A percentile compares a stretch with the other conserved stretches of the same genome.
Evolutionary conservation across 2,797 vertebrate species (phyloP).

Genomic region (Pyrocephalus nanus): DNA sequence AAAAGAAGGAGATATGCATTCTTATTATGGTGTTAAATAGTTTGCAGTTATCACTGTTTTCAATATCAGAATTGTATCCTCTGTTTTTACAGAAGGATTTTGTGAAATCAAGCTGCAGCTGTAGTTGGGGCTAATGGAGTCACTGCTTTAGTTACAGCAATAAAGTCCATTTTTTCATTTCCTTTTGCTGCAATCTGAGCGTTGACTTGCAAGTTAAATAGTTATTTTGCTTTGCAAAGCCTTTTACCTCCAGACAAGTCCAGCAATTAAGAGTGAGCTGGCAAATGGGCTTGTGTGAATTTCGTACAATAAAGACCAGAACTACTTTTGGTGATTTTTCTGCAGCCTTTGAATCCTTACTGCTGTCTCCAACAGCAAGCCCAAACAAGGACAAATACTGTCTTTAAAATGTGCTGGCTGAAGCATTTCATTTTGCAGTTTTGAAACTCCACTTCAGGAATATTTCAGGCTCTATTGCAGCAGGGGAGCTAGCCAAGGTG

Average conservation of each 20-base stretch:
- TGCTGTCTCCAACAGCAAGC: conserved; percentile 2
- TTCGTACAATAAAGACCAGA: neutral
- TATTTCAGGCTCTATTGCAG: conserved; percentile 34
- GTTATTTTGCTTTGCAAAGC: conserved; percentile 49
- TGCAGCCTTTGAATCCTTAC: neutral
- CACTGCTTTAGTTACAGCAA: conserved; percentile 8
- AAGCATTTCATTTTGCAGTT: conserved; percentile 22
- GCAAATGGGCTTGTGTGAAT: conserved; percentile 15
- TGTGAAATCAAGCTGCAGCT: neutral
- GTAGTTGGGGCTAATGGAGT: neutral
- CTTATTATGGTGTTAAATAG: neutral
- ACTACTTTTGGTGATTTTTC: conserved; percentile 1
- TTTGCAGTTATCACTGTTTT: neutral
- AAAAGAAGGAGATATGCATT: neutral
- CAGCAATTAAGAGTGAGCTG: conserved; percentile 48
- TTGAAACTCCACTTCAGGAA: conserved; percentile 23
- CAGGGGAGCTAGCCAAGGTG: conserved; percentile 40
- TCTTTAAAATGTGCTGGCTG: conserved; percentile 37
- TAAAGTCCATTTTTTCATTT: conserved; percentile 50
- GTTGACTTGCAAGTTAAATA: conserved; percentile 66
- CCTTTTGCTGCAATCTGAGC: conserved; percentile 29
- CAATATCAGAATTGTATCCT: neutral
- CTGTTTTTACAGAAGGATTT: neutral
- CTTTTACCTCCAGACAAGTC: conserved; percentile 38
- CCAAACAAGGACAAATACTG: conserved; percentile 35